phyloP scores from a whole-genome alignment of 1,140 invertebrate genomes.

The Trialeurodes vaporariorum region DNA sequence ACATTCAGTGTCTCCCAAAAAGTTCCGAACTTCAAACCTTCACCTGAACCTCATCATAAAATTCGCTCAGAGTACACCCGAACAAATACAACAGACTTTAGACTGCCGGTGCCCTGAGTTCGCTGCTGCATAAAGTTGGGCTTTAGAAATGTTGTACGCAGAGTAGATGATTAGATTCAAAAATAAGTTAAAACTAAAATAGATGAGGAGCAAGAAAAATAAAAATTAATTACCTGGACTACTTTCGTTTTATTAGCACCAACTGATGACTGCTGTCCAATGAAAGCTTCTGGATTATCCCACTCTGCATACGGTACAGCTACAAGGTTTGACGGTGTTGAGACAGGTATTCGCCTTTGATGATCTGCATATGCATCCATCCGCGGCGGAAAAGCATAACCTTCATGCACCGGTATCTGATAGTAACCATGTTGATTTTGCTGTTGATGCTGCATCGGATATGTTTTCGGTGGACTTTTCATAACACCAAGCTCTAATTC shows the following conservation, averaged over 20 bases:
- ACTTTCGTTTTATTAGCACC: background rate
- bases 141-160: too few species aligned
- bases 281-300: constrained; percentile 19
- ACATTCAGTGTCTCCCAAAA: too few species aligned
- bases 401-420: constrained; percentile 13
- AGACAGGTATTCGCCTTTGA: background rate
- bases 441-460: constrained; percentile 12
- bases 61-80: too few species aligned
- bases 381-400: background rate
- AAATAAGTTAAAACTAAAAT: too few species aligned
- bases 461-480: constrained; percentile 18
- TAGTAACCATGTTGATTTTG: constrained; percentile 11
- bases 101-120: too few species aligned
- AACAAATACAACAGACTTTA: too few species aligned
- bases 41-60: too few species aligned
- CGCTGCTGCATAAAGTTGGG: too few species aligned
- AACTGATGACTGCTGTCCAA: constrained; percentile 9
- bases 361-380: background rate
- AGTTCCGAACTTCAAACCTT: too few species aligned
- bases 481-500: constrained; percentile 34
- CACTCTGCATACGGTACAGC: constrained; percentile 8
- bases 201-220: background rate
- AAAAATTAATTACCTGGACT: background rate
- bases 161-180: too few species aligned
- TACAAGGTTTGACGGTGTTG: background rate